Evolutionary conservation across 30 jellyfish, hydroid and myxozoan species (phyloP).

Genomic region (Cassiopea andromeda): DNA sequence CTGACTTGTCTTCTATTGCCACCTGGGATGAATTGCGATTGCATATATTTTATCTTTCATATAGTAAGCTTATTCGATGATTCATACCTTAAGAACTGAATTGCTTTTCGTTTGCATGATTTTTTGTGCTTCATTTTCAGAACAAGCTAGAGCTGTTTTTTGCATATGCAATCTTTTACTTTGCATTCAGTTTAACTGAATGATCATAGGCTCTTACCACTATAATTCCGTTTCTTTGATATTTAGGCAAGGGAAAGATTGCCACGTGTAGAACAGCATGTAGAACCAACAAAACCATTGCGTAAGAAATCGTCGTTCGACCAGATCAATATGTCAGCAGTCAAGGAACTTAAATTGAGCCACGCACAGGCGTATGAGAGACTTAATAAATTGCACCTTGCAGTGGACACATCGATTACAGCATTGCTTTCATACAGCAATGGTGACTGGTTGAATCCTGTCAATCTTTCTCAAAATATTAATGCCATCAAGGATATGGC

Average conservation of each 20-base stretch:
- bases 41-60: no score
- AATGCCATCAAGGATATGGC: slow-evolving; percentile 80
- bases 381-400: slow-evolving; percentile 88
- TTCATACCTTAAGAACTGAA: no score
- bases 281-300: slow-evolving; percentile 33
- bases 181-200: no score
- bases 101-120: no score
- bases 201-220: no score
- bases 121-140: no score
- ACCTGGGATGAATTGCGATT: no score
- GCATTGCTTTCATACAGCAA: slow-evolving; percentile 63
- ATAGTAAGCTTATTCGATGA: no score
- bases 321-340: slow-evolving; percentile 95
- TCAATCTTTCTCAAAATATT: slow-evolving; percentile 42
- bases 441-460: slow-evolving; percentile 88
- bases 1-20: no score
- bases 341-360: slow-evolving; percentile 79
- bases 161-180: no score
- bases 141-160: no score
- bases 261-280: slow-evolving; percentile 40
- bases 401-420: slow-evolving; percentile 91
- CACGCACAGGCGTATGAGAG: slow-evolving; percentile 84
- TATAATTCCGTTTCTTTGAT: not conserved
- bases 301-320: slow-evolving; percentile 87
- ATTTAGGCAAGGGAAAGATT: slow-evolving; percentile 25